Evolutionary conservation across 2,888 invertebrate genomes (phyloP), one percentile per base, ranked within the genome.

Genomic region (Caenorhabditis imperialis): DNA sequence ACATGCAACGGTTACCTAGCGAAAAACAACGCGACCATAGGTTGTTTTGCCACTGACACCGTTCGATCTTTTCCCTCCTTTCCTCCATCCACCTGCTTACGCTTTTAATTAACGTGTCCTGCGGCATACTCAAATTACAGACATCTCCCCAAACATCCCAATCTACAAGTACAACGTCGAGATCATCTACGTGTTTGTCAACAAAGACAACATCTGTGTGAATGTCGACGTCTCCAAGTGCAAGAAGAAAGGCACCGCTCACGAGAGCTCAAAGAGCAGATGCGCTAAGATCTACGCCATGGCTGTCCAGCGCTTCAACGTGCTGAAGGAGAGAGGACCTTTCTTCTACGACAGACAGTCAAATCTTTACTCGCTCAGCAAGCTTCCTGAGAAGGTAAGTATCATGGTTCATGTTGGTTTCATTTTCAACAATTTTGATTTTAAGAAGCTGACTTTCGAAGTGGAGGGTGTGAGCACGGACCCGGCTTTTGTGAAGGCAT

Each of bases 341-440:
- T 58, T 44, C n/a, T 45, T 51, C 16, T 67, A 67, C 25, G 57
- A 67, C 23, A 14, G 50, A 3, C 57, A 67, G 25, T 23, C 57
- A 0, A 23, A 25, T 8, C 51, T 67, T 16, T 67, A 51, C 38
- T 25, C 44, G 6, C 22, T 42, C 16, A 33, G 16, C 6, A 2
- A 22, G 18, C 18, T 67, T 33, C 27, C 8, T 0, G 14, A 37
- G 12, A 23, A 48, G 48, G 48, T 48, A 18, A 16, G 35, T 57
- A n/a, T n/a, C n/a, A n/a, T n/a, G n/a, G n/a, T n/a, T n/a, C n/a
- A n/a, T n/a, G n/a, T n/a, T n/a, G n/a, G n/a, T n/a, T n/a, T n/a
- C n/a, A n/a, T n/a, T n/a, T n/a, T n/a, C n/a, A n/a, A n/a, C n/a
- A n/a, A n/a, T n/a, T n/a, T n/a, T n/a, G n/a, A n/a, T n/a, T n/a